Evolutionary conservation across 2,797 vertebrate species (phyloP), one percentile per base, ranked within the genome.

Genomic region (Ptychobarbus kaznakovi): DNA sequence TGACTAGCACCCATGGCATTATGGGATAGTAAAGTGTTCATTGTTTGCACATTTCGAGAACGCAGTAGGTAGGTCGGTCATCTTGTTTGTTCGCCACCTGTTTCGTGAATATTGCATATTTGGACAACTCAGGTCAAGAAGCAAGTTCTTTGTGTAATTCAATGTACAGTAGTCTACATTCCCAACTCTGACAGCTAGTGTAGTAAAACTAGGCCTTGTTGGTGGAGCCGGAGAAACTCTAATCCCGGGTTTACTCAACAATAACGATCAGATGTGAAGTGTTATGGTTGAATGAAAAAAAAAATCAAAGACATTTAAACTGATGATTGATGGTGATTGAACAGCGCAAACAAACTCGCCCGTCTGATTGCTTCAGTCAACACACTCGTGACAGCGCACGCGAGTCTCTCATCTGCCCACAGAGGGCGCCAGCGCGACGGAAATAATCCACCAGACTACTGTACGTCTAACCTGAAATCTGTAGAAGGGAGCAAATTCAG

Each of bases 371-470:
- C 74, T 72, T 80, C 20, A 81, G 58, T 61, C 51, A 83, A 78
- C 51, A 84, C 20, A 46, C 42, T 46, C 11, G n/a, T 90, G 90
- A 89, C 91, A 92, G 92, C 86, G 91, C 89, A 79, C 61, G 78
- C 61, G 13, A 44, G 65, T 56, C 69, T 73, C 56, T 53, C 32
- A 18, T 84, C 38, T 63, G 12, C 87, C 88, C 65, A 84, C 81
- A 88, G 90, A 90, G 88, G 86, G 86, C 87, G 69, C 79, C 73
- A 88, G 25, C 32, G 61, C 18, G 16, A 84, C 80, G 63, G 38
- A 53, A 46, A 74, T n/a, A 49, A 44, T 53, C 61, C 35, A 58
- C n/a, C 8, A 35, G 69, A 38, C 53, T 35, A 16, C 6, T 25
- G 2, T 18, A 61, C 38, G 18, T 15, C 40, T 58, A 16, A 58